These are phyloP conservation scores for Phaenicophaeus curvirostris DNA, from an alignment of 2,797 vertebrate species.

Conservation along the genomic window DNA sequence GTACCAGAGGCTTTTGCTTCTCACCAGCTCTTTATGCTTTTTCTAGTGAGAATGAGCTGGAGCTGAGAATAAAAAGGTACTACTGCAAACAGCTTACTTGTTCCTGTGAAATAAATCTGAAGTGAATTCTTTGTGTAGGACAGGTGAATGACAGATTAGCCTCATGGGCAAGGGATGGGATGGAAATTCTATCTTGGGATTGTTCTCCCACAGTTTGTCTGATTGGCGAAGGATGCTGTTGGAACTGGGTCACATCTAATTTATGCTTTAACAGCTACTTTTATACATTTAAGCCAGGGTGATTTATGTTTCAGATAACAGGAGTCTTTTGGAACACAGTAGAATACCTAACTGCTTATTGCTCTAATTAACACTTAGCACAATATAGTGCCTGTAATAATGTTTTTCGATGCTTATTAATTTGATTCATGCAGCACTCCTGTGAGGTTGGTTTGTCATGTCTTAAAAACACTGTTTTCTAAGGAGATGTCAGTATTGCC, in stretches of 20 bases:
- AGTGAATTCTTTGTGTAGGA: not conserved
- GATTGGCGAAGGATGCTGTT: not conserved
- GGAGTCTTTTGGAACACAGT: not conserved
- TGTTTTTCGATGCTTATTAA: conserved; percentile 19
- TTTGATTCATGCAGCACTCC: conserved; percentile 34
- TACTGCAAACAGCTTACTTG: not conserved
- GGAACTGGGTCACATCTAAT: not conserved
- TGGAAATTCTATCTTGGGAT: not conserved
- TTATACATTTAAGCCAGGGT: not conserved
- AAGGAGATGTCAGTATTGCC: not conserved
- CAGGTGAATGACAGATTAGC: not conserved
- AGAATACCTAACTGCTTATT: not conserved
- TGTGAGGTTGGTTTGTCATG: conserved; percentile 29
- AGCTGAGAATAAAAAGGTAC: not conserved
- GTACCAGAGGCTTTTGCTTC: not conserved
- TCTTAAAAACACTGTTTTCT: conserved; percentile 36
- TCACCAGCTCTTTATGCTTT: not conserved
- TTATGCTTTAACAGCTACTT: conserved; percentile 1
- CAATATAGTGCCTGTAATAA: conserved; percentile 44
- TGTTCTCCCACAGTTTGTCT: not conserved
- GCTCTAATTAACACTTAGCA: conserved; percentile 35
- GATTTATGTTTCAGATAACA: conserved; percentile 32
- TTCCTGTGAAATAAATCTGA: not conserved
- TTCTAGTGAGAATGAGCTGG: not conserved
- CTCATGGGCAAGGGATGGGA: not conserved